These are phyloP conservation scores for Smittia aterrima DNA, from an alignment of 2,888 invertebrate species.

Conservation along the genomic window DNA sequence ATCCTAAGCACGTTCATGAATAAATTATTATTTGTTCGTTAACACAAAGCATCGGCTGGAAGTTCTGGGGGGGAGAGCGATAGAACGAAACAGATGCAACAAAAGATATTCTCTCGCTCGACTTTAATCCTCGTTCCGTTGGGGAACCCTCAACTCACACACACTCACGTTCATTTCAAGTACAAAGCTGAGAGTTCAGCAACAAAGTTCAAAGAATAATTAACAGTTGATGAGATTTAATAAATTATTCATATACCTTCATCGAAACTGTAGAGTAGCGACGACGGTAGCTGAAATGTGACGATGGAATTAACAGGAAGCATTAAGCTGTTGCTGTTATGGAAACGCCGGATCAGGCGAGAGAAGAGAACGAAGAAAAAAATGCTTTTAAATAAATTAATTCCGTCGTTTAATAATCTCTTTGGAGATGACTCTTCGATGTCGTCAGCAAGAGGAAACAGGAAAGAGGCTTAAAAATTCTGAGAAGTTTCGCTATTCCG, in stretches of 20 bases:
- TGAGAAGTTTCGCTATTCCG: not conserved
- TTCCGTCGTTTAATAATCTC: conserved; percentile 40
- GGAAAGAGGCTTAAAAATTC: conserved; percentile 38
- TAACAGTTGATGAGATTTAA: conserved; percentile 41
- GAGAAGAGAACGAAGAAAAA: not conserved
- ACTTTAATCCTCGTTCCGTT: not conserved
- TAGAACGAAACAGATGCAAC: not conserved
- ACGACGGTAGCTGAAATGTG: conserved; percentile 13
- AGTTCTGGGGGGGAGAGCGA: not conserved
- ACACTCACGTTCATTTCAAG: not conserved
- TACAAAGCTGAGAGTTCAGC: not conserved
- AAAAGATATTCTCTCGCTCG: not conserved
- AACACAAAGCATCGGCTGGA: not conserved
- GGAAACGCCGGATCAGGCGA: conserved; percentile 18
- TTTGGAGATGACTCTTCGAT: conserved; percentile 22
- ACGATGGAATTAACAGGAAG: conserved; percentile 40
- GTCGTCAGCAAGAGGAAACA: conserved; percentile 12
- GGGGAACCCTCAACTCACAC: not conserved
- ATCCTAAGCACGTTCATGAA: conserved; percentile 39
- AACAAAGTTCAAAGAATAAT: conserved; percentile 40
- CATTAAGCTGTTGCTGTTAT: conserved; percentile 39
- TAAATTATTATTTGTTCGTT: conserved; percentile 29
- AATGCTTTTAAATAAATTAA: conserved; percentile 40
- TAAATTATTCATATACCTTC: conserved; percentile 38
- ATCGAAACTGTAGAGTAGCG: not conserved